Evolutionary conservation across 1,140 invertebrate genomes (phyloP), one percentile per base, ranked within the genome.

Genomic region (Bombus breviceps): DNA sequence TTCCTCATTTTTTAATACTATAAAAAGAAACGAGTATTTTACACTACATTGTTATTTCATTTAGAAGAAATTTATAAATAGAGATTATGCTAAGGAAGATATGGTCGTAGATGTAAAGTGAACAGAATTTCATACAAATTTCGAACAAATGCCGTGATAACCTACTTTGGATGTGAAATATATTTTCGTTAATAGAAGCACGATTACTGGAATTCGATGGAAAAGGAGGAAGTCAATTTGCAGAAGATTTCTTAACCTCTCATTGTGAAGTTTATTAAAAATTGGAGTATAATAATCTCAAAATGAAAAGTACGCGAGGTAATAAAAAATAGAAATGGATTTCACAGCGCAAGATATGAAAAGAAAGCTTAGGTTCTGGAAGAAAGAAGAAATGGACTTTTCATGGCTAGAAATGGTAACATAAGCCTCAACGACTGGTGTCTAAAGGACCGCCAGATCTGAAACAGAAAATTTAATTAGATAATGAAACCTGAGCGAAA

Each of bases 381-480:
- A 66, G 39, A 66, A 32, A 13, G n/a, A 13, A 47, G 41, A 18
- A 66, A 78, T 25, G 41, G 32, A n/a, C 12, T 68, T 79, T 79
- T 43, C 41, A 34, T 41, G 41, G 77, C 22, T 43, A 68, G n/a
- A 28, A 66, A 69, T 43, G 64, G 43, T 79, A 43, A 79, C 41
- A 22, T 53, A 18, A 47, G 41, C 22, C 77, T 79, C n/a, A 15
- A 18, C 64, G 64, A 69, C 41, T 28, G 34, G 43, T 28, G 41
- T 37, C 78, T 53, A 80, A 80, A 69, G 43, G 43, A 69, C 64
- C 32, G 64, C 25, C 41, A 25, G 78, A 80, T 69, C 78, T 69
- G 78, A 47, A 80, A 71, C 78, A 69, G 43, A 69, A 69, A 80
- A 69, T 77, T 80, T 80, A 80, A 80, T 80, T 80, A 69, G 41